Evolutionary conservation across 30 jellyfish, hydroid and myxozoan species (phyloP), one percentile per base, ranked within the genome.

Genomic region (Chironex yamaguchii): DNA sequence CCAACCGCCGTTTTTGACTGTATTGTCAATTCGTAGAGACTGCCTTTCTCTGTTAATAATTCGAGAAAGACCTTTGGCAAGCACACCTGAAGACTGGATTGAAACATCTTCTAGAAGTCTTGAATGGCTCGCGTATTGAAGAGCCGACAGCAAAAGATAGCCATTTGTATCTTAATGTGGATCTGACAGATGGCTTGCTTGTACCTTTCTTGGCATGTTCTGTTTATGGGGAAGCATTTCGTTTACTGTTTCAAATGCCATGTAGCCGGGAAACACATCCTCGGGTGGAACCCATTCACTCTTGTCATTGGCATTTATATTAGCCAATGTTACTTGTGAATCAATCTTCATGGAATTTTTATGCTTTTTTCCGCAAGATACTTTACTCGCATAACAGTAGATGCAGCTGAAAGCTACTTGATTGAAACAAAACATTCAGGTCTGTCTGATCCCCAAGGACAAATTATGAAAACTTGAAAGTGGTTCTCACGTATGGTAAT

Each of bases 391-490:
- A 48, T 29, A 76, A 50, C 51, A 52, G 90, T 79, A 71, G 70
- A 54, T 51, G 90, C 22, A 79, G 81, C 84, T 79, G 84, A 79
- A 32, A 79, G n/a, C 49, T 23, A 32, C 62, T 79, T 36, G 82
- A 79, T 69, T 79, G 68, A 76, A 76, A 76, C 36, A 76, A 58
- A 22, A 49, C 29, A 49, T 76, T 76, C 52, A 52, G 76, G 79
- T 76, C 76, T 0, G 79, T 51, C 36, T 49, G 54, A 51, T 76
- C 58, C 29, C 79, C 88, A 76, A 76, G 88, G 88, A 49, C 86
- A 34, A 72, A 72, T 17, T 72, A 71, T 0, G 48, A 72, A 20
- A 36, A 72, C 31, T 72, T 72, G 13, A 49, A 64, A 24, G 77
- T 72, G 21, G 80, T 64, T 42, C 13, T 42, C 9, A 42, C 17